Conservation (phyloP, 1,140 invertebrate species). For the Diorhabda carinulata region DNA sequence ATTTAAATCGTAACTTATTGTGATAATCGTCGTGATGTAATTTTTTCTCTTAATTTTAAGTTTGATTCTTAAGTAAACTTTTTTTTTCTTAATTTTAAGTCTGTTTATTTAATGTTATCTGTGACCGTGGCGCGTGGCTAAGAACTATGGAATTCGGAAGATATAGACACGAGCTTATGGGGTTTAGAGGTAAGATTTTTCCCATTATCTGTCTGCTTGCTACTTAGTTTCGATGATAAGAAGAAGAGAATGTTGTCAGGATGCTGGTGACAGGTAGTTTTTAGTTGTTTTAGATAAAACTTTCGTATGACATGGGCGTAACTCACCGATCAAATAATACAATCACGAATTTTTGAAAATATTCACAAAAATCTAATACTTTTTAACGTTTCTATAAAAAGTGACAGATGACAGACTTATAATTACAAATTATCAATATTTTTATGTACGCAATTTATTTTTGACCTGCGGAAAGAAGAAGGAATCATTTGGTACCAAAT, state of each 20-base stretch:
- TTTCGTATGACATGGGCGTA: not conserved
- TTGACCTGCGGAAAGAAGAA: not conserved
- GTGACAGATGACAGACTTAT: not conserved
- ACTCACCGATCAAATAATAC: not conserved
- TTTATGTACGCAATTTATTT: not conserved
- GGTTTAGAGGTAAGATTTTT: constrained; percentile 10
- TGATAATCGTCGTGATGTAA: constrained; percentile 8
- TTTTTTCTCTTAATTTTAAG: not conserved
- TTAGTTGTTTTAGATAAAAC: not conserved
- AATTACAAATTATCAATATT: too few relatives aligned
- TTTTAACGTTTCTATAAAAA: not conserved
- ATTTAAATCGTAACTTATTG: not conserved
- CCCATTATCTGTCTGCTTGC: constrained; percentile 6
- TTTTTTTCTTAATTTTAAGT: not conserved
- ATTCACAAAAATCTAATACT: not conserved
- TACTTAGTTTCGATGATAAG: constrained; percentile 6
- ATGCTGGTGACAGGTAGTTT: constrained; percentile 15
- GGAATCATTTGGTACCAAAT: too few relatives aligned
- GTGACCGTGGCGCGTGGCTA: constrained; percentile 9
- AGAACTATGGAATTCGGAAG: constrained; percentile 13
- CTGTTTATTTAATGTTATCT: not conserved
- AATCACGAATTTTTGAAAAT: not conserved
- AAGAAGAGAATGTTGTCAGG: constrained; percentile 9
- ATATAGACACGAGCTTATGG: constrained; percentile 2
- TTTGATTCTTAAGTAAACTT: not conserved